phyloP scores from a whole-genome alignment of 2,888 invertebrate species.

The Hydriomena furcata region DNA sequence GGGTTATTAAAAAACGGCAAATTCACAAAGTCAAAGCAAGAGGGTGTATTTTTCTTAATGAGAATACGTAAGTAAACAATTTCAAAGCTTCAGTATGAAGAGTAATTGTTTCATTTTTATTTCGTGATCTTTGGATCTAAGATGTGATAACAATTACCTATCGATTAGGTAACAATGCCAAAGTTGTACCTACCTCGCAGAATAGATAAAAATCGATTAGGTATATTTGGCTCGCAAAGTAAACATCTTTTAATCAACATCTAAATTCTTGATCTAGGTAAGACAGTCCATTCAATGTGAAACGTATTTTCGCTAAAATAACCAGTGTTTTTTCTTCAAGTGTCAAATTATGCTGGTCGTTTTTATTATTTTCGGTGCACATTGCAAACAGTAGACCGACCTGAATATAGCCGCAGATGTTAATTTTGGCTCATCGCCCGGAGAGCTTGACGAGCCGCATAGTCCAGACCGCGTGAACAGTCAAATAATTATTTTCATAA shows the following conservation, averaged over 20 bases:
- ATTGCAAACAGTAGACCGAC: constrained; percentile 51
- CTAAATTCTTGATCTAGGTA: no score
- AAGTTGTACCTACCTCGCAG: no score
- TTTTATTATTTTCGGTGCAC: constrained; percentile 50
- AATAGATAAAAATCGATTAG: no score
- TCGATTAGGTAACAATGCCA: no score
- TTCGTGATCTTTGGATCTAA: no score
- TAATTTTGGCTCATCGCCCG: constrained; percentile 78
- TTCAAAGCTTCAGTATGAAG: background rate
- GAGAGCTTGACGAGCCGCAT: constrained; percentile 61
- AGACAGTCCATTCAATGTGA: background rate
- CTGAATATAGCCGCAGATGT: constrained; percentile 68
- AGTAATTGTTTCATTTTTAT: no score
- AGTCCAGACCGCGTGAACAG: constrained; percentile 59
- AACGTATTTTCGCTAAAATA: constrained; percentile 6
- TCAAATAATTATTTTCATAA: constrained; percentile 55
- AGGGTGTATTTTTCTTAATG: background rate
- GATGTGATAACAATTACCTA: no score
- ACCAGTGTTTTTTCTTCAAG: constrained; percentile 14
- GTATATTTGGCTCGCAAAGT: background rate
- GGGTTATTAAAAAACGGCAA: background rate
- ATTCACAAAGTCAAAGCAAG: background rate
- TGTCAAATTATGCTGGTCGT: constrained; percentile 46
- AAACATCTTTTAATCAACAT: no score
- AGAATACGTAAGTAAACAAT: no score